phyloP scores from a whole-genome alignment of 2,797 vertebrate species.

The Alectoris magna region DNA sequence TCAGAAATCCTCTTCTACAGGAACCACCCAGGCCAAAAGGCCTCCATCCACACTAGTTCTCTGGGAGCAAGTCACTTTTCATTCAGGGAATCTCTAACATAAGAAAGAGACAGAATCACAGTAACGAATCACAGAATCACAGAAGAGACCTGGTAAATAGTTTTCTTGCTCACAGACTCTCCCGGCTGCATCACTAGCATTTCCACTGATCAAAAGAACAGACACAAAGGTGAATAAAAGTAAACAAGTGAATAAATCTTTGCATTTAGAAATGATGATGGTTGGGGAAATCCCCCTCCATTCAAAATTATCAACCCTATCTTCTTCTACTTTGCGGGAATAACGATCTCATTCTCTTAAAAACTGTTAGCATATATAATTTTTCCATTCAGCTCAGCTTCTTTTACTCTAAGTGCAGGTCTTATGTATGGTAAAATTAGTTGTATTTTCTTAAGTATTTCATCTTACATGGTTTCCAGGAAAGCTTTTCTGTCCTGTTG shows the following conservation, averaged over 20 bases:
- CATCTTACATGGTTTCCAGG: neutral
- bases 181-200: neutral
- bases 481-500: neutral
- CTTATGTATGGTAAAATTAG: neutral
- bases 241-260: slow-evolving; percentile 17
- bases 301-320: neutral
- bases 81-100: neutral
- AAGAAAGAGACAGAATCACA: neutral
- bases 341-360: neutral
- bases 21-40: slow-evolving; percentile 22
- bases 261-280: neutral
- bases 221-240: slow-evolving; percentile 1
- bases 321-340: neutral
- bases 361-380: neutral
- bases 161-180: neutral
- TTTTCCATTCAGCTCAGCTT: neutral
- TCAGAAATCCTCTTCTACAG: slow-evolving; percentile 34
- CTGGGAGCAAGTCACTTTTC: neutral
- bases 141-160: neutral
- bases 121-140: no score
- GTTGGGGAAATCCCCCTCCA: slow-evolving; percentile 4
- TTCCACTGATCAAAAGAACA: slow-evolving; percentile 5
- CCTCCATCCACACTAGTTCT: neutral
- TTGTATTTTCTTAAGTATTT: neutral
- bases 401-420: neutral